Base-by-base conservation (phyloP, 2,113 vertebrate species). In the Vireo altiloquus region DNA sequence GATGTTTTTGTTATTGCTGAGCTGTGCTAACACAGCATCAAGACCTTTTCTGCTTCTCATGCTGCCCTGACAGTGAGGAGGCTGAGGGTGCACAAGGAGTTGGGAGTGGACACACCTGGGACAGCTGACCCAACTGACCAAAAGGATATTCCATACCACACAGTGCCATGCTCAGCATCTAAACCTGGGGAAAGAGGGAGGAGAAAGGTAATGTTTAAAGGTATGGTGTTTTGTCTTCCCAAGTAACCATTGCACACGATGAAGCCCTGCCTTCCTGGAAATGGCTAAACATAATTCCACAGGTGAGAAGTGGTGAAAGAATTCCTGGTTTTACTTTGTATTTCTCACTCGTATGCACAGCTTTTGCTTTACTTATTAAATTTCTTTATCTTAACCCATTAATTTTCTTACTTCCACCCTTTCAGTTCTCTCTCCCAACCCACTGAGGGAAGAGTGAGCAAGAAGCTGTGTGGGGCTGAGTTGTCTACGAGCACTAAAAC, bases 171-270 rank as follows among this genome's bases (percentile, higher is more conserved):
- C 21, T 56, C 31, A 40, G 16, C 19, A 40, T 53, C 25, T 28
- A 56, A 30, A 84, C 10, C 40, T 74, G 15, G 5, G 19, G 15
- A 18, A 68, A 61, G 52, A 80, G 8, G 7, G 21, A 85, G 44
- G 12, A 16, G 46, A 84, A n/a, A 21, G 4, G 1, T 7, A 27
- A 33, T 28, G 0, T 61, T 82, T 27, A 35, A 52, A 82, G 9
- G 2, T 9, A 39, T 30, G 10, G 13, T 22, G 19, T 49, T 53
- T 65, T 70, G 8, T 82, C 12, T 82, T 85, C 27, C 24, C 39
- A 79, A 50, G 42, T 20, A 63, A 68, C 8, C 0, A 0, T 2
- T 70, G 52, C 21, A 21, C 0, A 1, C 5, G 2, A 64, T 30
- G 24, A 28, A 90, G 12, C 13, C 13, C 20, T 65, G 50, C 15